phyloP scores from a whole-genome alignment of 1,140 invertebrate species.

The Drosophila bocqueti region DNA sequence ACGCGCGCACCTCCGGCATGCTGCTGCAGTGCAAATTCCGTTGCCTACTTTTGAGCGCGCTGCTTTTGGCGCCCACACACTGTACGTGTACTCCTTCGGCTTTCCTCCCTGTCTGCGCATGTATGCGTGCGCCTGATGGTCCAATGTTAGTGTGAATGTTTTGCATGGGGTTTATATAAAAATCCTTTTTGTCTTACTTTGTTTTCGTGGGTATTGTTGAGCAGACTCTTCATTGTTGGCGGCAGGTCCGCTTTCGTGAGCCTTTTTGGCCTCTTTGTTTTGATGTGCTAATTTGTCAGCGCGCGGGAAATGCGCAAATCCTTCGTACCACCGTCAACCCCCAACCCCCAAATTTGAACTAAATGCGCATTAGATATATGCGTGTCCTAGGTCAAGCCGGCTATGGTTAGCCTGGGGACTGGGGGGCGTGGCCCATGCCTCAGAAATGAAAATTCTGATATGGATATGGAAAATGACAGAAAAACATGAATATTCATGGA shows the following conservation, averaged over 20 bases:
- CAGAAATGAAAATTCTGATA: conserved; percentile 18
- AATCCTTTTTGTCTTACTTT: conserved; percentile 68
- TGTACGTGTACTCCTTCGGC: conserved; percentile 11
- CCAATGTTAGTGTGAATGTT: conserved; percentile 28
- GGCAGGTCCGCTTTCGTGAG: conserved; percentile 28
- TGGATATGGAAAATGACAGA: conserved; percentile 22
- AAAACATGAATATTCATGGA: conserved; percentile 37
- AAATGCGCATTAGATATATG: conserved; percentile 74
- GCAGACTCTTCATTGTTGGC: conserved; percentile 45
- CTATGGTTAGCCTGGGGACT: conserved; percentile 12
- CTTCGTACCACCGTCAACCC: background rate
- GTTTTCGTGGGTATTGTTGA: conserved; percentile 56
- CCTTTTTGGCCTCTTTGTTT: conserved; percentile 70
- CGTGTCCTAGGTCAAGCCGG: conserved; percentile 77
- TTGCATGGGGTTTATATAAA: conserved; percentile 57
- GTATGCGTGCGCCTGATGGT: conserved; percentile 7
- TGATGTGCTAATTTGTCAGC: conserved; percentile 74
- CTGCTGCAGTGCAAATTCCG: conserved; percentile 25
- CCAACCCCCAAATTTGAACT: background rate
- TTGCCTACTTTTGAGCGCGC: conserved; percentile 58
- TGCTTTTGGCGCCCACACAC: conserved; percentile 36
- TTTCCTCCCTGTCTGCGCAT: conserved; percentile 9
- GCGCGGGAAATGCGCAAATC: conserved; percentile 58
- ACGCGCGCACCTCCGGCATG: conserved; percentile 4
- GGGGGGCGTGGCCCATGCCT: conserved; percentile 14